These are phyloP conservation scores for Liodrosophila aerea DNA, from an alignment of 2,888 invertebrate genomes.

Conservation along the genomic window DNA sequence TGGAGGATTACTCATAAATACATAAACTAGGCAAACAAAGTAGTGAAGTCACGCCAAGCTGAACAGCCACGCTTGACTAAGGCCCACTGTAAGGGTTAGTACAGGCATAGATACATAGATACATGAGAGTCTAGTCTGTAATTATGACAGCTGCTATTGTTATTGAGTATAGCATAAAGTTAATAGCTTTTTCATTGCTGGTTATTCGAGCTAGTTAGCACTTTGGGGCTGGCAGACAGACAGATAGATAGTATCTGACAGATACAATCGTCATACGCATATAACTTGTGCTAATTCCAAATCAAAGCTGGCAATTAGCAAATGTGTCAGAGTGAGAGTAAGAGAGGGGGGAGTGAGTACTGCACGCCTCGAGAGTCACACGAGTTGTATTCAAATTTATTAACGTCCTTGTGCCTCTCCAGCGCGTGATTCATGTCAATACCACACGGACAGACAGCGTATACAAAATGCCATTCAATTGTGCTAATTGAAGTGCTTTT, in stretches of 20 bases:
- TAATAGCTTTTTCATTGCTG: constrained; percentile 46
- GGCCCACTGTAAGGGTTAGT: constrained; percentile 3
- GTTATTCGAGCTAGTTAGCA: constrained; percentile 53
- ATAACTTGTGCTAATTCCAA: constrained; percentile 32
- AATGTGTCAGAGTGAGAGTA: too few relatives aligned
- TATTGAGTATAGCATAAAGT: constrained; percentile 7
- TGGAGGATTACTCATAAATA: constrained; percentile 48
- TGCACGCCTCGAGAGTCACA: constrained; percentile 27
- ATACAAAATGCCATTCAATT: constrained; percentile 35
- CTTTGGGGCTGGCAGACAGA: constrained; percentile 27
- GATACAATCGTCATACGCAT: constrained; percentile 6
- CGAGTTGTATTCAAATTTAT: constrained; percentile 22
- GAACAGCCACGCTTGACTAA: constrained; percentile 36
- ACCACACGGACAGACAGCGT: constrained; percentile 18
- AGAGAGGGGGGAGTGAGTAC: neutral
- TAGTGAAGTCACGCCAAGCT: constrained; percentile 67
- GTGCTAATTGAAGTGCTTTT: constrained; percentile 43
- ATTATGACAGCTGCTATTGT: constrained; percentile 29
- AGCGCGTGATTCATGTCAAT: constrained; percentile 38
- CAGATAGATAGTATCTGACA: constrained; percentile 5
- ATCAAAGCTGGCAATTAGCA: constrained; percentile 40
- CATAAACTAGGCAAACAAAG: constrained; percentile 54
- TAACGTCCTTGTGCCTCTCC: constrained; percentile 38
- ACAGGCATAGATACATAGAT: too few relatives aligned
- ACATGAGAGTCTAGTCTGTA: constrained; percentile 15